Conservation (phyloP, 2,888 invertebrate genomes). For the Drosophila buzzatii region DNA sequence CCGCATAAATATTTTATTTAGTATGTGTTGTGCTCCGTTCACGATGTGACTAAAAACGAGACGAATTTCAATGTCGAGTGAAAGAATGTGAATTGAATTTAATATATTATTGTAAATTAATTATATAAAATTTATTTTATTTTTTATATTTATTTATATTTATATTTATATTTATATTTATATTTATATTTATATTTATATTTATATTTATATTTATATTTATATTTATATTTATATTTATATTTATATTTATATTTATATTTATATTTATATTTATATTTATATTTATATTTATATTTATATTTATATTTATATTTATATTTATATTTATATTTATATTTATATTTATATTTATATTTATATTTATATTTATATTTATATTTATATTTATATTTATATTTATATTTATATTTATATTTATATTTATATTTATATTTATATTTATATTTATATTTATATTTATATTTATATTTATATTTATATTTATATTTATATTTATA, state of each 20-base stretch:
- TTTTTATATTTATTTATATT: neutral
- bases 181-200: conserved; percentile 1
- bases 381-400: neutral
- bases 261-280: conserved; percentile 1
- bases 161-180: neutral
- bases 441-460: conserved; percentile 2
- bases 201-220: conserved; percentile 1
- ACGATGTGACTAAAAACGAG: conserved; percentile 61
- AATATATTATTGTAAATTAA: neutral
- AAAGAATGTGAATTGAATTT: no score
- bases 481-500: neutral
- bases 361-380: neutral
- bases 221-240: conserved; percentile 1
- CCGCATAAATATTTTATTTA: conserved; percentile 77
- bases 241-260: conserved; percentile 1
- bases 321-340: no score
- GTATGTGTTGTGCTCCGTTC: conserved; percentile 72
- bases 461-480: conserved; percentile 1
- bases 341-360: neutral
- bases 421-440: conserved; percentile 1
- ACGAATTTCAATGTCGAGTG: conserved; percentile 11
- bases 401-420: neutral
- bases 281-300: neutral
- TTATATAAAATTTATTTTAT: neutral
- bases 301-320: neutral